Conservation (phyloP, 2,797 vertebrate genomes). For the Serranus cabrilla region DNA sequence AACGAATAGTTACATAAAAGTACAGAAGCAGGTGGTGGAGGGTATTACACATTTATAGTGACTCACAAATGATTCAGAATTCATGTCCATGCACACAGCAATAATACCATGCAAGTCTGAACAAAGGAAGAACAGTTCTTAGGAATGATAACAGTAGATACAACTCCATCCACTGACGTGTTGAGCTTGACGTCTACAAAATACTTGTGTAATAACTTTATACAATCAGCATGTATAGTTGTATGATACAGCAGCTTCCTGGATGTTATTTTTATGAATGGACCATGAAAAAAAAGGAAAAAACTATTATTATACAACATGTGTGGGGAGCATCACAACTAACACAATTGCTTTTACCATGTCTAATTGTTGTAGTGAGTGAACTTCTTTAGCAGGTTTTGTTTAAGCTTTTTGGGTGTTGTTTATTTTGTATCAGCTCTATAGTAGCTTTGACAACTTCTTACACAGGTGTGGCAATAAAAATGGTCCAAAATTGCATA, state of each 20-base stretch:
- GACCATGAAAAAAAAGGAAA: background rate
- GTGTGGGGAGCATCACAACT: too few relatives aligned
- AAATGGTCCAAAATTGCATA: too few relatives aligned
- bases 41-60: conserved; percentile 5
- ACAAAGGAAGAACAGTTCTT: conserved; percentile 7
- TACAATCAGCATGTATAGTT: background rate
- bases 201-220: background rate
- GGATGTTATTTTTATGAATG: background rate
- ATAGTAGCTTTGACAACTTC: too few relatives aligned
- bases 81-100: conserved; percentile 5
- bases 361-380: too few relatives aligned
- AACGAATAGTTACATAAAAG: background rate
- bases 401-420: too few relatives aligned
- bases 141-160: conserved; percentile 7
- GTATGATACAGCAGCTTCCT: background rate
- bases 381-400: too few relatives aligned
- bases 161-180: background rate
- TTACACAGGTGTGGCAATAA: too few relatives aligned
- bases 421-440: too few relatives aligned
- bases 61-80: conserved; percentile 27
- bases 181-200: background rate
- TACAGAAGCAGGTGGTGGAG: background rate
- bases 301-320: too few relatives aligned
- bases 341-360: too few relatives aligned
- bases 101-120: conserved; percentile 25